Conservation (phyloP, 2,797 vertebrate genomes). For the Muscicapa striata region DNA sequence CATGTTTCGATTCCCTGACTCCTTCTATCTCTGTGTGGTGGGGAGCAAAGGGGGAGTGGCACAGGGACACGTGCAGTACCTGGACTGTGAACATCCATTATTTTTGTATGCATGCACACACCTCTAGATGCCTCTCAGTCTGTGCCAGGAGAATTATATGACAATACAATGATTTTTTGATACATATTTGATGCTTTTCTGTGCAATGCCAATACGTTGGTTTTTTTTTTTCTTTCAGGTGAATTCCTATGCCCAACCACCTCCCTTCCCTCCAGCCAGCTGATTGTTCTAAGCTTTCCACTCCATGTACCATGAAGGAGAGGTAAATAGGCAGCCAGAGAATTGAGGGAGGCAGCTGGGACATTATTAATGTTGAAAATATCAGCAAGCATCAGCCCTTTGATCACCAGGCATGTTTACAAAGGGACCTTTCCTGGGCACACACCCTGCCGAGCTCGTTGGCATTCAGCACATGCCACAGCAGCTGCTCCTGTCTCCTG, state of each 20-base stretch:
- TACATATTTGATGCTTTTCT: background rate
- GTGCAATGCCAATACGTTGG: background rate
- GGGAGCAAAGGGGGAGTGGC: background rate
- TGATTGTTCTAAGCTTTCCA: background rate
- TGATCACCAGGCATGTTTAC: constrained; percentile 55
- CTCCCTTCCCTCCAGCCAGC: background rate
- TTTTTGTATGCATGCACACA: background rate
- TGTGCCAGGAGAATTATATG: background rate
- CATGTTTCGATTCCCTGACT: background rate
- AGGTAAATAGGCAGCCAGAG: constrained; percentile 1
- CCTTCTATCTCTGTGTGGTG: background rate
- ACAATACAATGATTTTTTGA: background rate
- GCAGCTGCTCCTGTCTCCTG: constrained; percentile 43
- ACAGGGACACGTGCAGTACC: background rate
- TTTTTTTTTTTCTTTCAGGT: background rate
- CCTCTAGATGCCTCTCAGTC: background rate
- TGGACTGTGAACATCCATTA: background rate
- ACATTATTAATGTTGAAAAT: constrained; percentile 60
- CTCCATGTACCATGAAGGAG: background rate
- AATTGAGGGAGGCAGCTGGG: constrained; percentile 41
- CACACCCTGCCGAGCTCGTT: constrained; percentile 3
- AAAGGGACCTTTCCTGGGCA: constrained; percentile 46
- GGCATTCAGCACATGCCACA: constrained; percentile 30
- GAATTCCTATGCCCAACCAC: background rate
- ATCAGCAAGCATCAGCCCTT: constrained; percentile 50